Percentiles rank a stretch among this genome's conserved stretches.
Evolutionary conservation across 2,797 vertebrate species (phyloP).

Genomic region (Anas capensis): DNA sequence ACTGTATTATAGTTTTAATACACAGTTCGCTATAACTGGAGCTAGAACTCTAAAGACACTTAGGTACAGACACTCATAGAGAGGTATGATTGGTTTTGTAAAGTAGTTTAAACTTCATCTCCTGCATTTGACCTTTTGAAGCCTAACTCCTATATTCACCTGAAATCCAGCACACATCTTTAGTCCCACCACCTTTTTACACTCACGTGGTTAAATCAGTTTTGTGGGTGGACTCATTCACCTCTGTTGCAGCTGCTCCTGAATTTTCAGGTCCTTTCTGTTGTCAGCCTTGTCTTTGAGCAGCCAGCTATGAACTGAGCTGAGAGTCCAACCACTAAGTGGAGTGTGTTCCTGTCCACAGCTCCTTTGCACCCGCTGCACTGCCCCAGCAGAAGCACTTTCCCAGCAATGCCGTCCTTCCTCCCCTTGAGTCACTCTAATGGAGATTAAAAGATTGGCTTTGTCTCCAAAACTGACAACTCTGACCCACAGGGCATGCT

Average conservation of each 20-base stretch:
- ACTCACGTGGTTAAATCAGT: neutral
- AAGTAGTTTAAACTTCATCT: neutral
- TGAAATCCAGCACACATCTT: neutral
- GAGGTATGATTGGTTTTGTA: neutral
- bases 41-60: neutral
- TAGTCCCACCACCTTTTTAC: neutral
- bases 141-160: neutral
- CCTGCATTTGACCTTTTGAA: neutral
- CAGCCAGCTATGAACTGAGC: neutral
- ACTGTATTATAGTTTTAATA: neutral
- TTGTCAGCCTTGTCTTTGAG: neutral
- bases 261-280: neutral
- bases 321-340: too few relatives aligned
- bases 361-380: rapidly evolving
- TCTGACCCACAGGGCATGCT: neutral
- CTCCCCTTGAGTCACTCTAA: rapidly evolving
- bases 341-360: neutral
- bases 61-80: neutral
- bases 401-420: neutral
- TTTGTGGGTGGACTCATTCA: neutral
- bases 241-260: neutral
- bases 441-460: neutral
- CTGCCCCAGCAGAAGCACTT: neutral
- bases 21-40: neutral
- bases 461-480: neutral